Evolutionary conservation across 92 coral and sea anemone genomes (phyloP), one percentile per base, ranked within the genome.

Genomic region (Porites lobata): DNA sequence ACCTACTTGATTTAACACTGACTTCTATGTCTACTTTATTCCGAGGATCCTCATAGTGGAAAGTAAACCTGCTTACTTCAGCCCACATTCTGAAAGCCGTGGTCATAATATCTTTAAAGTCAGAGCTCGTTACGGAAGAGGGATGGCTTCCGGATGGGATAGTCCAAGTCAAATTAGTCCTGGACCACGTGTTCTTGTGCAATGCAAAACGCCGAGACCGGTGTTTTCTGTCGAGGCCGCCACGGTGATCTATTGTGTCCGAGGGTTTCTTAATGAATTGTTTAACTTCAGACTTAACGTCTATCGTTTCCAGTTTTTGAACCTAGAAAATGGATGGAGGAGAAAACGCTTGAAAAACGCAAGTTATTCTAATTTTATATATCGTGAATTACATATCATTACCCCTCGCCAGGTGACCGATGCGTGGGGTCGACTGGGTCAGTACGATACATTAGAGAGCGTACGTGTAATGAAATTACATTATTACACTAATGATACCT

Each of bases 11-110:
- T 32, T 19, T 69, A 72, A 90, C 90, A 18, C 57, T 57, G 9
- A 94, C 66, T 1, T 61, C 67, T 26, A 94, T 91, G 82, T 94
- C 86, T 7, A 82, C 92, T 12, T 21, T 1, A 8, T 70, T 20
- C 15, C 77, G 14, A 10, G 26, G 26, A 8, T 83, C 68, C 24
- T 52, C 81, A 38, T 24, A 77, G 1, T 83, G 74, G 82, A 95
- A 95, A 14, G 68, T 61, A 6, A 86, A 19, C 1, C 87, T 88
- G 26, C 61, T 71, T 0, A 93, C 96, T 81, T 88, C 95, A 18
- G 94, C 87, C 93, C 93, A 85, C 0, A 54, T 61, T 66, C 90
- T 81, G 51, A 93, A 89, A 0, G 98, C 92, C 58, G 76, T 19
- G 0, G 69, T 58, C 17, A 96, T 32, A 19, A 80, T 84, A 0